These are phyloP conservation scores for Heliconius hewitsoni DNA, from an alignment of 1,140 invertebrate species.

Conservation along the genomic window DNA sequence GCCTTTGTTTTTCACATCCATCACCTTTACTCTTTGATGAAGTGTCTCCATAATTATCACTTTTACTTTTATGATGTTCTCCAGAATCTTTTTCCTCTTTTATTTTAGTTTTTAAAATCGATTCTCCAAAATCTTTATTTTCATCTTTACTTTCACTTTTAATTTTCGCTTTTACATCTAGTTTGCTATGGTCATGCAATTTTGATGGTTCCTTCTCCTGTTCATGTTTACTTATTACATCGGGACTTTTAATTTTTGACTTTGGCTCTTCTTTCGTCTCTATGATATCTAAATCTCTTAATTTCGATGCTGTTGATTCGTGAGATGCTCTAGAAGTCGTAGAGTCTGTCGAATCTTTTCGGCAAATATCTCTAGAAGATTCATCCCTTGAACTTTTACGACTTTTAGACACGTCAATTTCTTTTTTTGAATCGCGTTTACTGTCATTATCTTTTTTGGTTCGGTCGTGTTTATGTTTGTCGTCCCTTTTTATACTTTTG, in stretches of 20 bases:
- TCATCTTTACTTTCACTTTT: slow-evolving; percentile 33
- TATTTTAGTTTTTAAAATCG: slow-evolving; percentile 50
- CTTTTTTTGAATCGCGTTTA: slow-evolving; percentile 69
- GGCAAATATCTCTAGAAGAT: slow-evolving; percentile 67
- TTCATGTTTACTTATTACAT: slow-evolving; percentile 53
- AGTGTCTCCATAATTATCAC: slow-evolving; percentile 49
- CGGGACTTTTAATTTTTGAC: slow-evolving; percentile 52
- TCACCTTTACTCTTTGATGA: slow-evolving; percentile 58
- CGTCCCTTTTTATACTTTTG: slow-evolving; percentile 63
- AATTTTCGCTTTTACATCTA: slow-evolving; percentile 38
- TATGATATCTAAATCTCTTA: slow-evolving; percentile 68
- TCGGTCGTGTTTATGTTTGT: slow-evolving; percentile 67
- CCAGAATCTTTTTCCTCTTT: slow-evolving; percentile 63
- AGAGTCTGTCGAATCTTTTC: slow-evolving; percentile 81
- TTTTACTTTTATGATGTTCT: slow-evolving; percentile 54
- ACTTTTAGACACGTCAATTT: slow-evolving; percentile 58
- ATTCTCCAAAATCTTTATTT: slow-evolving; percentile 39
- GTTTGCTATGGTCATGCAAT: slow-evolving; percentile 29
- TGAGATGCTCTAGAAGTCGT: slow-evolving; percentile 77
- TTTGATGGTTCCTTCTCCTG: slow-evolving; percentile 51
- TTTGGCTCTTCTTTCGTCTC: slow-evolving; percentile 74
- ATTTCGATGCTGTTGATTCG: slow-evolving; percentile 62
- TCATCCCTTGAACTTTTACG: slow-evolving; percentile 77
- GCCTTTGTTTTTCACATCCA: slow-evolving; percentile 72
- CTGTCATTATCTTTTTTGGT: slow-evolving; percentile 64